Conservation (phyloP, 2,113 vertebrate species). For the Dryoscopus gambensis region DNA sequence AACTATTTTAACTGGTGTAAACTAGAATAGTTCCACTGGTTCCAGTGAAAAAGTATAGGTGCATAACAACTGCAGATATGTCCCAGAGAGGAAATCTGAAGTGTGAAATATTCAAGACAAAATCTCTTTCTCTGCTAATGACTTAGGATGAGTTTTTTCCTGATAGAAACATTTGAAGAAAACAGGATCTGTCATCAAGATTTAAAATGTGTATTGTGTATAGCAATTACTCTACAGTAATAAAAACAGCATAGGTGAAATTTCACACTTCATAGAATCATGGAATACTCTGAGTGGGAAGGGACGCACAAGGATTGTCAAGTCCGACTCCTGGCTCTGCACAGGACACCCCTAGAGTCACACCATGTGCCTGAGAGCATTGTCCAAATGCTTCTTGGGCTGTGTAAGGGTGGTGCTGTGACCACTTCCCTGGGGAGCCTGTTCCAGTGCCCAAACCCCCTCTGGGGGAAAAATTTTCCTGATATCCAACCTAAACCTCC, state of each 20-base stretch:
- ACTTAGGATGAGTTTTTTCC: background rate
- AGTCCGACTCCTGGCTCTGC: background rate
- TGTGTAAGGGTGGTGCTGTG: background rate
- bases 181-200: background rate
- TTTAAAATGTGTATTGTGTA: background rate
- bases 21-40: background rate
- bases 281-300: background rate
- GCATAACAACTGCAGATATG: background rate
- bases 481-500: background rate
- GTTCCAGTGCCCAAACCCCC: background rate
- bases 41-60: background rate
- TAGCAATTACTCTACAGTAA: background rate
- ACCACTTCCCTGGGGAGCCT: background rate
- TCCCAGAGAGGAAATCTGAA: background rate
- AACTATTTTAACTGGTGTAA: background rate
- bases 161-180: background rate
- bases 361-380: background rate
- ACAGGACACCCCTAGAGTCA: background rate
- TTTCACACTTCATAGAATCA: background rate
- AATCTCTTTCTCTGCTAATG: background rate
- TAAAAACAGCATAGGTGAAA: background rate
- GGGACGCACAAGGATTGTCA: fast-evolving
- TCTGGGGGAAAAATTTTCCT: background rate
- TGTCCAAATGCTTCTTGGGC: background rate
- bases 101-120: background rate